Conservation (phyloP, 64 coral and sea anemone genomes). For the Anthopleura sola region DNA sequence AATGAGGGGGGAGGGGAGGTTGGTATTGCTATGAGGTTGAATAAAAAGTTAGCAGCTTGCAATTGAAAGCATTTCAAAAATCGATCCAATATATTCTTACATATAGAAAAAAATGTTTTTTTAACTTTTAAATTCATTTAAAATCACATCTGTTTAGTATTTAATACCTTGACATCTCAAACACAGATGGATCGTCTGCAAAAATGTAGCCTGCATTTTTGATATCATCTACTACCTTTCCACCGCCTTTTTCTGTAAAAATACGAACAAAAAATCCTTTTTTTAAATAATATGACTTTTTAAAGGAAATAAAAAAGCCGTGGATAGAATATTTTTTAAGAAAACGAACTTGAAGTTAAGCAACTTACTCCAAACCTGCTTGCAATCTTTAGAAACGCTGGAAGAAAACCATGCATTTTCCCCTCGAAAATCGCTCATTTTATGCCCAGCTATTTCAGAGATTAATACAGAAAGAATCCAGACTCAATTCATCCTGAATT, state of each 20-base stretch:
- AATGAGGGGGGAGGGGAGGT: too few species aligned
- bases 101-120: too few species aligned
- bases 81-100: too few species aligned
- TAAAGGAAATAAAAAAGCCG: not conserved
- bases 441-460: not conserved
- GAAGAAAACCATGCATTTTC: slow-evolving; percentile 15
- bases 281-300: not conserved
- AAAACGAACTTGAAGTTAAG: not conserved
- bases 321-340: not conserved
- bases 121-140: too few species aligned
- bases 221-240: not conserved
- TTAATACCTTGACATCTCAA: not conserved
- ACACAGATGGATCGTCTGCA: not conserved
- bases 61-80: too few species aligned
- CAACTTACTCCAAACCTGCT: not conserved
- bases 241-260: not conserved
- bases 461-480: not conserved
- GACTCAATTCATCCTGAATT: not conserved
- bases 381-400: not conserved
- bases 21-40: too few species aligned
- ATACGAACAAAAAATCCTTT: not conserved
- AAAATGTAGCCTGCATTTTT: not conserved
- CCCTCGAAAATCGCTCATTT: not conserved
- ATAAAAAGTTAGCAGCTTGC: too few species aligned
- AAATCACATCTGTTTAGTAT: too few species aligned